Conservation (phyloP, 2,113 vertebrate genomes). For the Coracopsis vasa region DNA sequence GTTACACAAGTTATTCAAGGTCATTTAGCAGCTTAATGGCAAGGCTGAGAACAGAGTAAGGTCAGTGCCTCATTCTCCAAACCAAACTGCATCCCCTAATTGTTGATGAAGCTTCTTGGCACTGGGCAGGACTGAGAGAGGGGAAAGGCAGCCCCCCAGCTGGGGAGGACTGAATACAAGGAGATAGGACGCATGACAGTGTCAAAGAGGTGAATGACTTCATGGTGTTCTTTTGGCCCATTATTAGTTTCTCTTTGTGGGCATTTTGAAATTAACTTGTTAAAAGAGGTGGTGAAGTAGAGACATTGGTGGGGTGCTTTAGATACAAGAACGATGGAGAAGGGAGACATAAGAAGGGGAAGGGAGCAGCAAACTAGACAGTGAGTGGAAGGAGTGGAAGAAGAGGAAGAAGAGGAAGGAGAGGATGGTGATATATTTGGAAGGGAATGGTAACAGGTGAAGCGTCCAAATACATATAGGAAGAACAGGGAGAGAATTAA, state of each 20-base stretch:
- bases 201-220: not conserved
- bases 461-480: not conserved
- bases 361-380: not conserved
- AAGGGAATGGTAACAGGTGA: not conserved
- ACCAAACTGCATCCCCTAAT: not conserved
- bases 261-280: not conserved
- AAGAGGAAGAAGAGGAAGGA: not conserved
- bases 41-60: not conserved
- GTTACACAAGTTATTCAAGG: conserved; percentile 30
- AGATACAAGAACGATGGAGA: not conserved
- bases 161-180: not conserved
- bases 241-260: not conserved
- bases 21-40: conserved; percentile 37
- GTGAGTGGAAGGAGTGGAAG: not conserved
- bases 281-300: not conserved
- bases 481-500: not conserved
- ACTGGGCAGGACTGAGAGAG: not conserved
- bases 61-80: not conserved
- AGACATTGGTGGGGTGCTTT: not conserved
- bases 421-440: not conserved
- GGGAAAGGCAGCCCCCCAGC: not conserved
- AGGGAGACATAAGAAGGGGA: not conserved
- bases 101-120: not conserved
- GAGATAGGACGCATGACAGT: not conserved
- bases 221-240: not conserved